Evolutionary conservation across 1,140 invertebrate genomes (phyloP).

Genomic region (Drosophila hydei): DNA sequence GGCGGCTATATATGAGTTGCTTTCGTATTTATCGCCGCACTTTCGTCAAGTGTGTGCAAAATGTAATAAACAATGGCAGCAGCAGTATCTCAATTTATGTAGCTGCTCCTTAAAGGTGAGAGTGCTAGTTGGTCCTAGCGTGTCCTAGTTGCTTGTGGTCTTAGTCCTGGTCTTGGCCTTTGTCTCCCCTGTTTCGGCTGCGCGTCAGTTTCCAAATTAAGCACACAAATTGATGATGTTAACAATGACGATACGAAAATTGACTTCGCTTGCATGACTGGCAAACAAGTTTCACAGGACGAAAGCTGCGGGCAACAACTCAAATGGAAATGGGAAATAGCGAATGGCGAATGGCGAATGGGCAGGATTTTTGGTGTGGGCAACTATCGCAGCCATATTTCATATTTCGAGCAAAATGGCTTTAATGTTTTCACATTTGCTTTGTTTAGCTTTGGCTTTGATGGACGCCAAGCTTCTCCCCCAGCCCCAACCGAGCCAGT

Average conservation of each 20-base stretch:
- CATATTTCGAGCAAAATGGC: constrained; percentile 62
- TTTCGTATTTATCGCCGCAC: constrained; percentile 68
- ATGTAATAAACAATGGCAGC: constrained; percentile 78
- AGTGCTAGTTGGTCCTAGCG: constrained; percentile 20
- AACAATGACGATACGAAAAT: constrained; percentile 80
- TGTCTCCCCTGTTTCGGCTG: constrained; percentile 61
- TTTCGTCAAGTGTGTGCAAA: constrained; percentile 74
- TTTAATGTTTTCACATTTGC: constrained; percentile 82
- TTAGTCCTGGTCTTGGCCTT: constrained; percentile 36
- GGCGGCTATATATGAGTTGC: constrained; percentile 37
- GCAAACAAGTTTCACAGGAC: constrained; percentile 64
- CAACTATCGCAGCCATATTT: constrained; percentile 70
- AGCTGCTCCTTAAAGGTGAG: constrained; percentile 63
- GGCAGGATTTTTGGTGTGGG: constrained; percentile 10
- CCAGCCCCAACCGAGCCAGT: constrained; percentile 11
- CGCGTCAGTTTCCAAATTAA: constrained; percentile 82
- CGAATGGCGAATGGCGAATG: constrained; percentile 1
- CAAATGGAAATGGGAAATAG: constrained; percentile 5
- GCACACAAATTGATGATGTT: constrained; percentile 82
- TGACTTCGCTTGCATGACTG: constrained; percentile 69
- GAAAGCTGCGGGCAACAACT: constrained; percentile 17
- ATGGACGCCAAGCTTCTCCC: constrained; percentile 52
- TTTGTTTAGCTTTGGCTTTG: constrained; percentile 69
- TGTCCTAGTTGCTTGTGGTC: background rate
- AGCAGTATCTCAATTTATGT: constrained; percentile 77